Evolutionary conservation across 35 echinoderm and acorn worm species (phyloP), one percentile per base, ranked within the genome.

Genomic region (Ophioderma brevispina): DNA sequence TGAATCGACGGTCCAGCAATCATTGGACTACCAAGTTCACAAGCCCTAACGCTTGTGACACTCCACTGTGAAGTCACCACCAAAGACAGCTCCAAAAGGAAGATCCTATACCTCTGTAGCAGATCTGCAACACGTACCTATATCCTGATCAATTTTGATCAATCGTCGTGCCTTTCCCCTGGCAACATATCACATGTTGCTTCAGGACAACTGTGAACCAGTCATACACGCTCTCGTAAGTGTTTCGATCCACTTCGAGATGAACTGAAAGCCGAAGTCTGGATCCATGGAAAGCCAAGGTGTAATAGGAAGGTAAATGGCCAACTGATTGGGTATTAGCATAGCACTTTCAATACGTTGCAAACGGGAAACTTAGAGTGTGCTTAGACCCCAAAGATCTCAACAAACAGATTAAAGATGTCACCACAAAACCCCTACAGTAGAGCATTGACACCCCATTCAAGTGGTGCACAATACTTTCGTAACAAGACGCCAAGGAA

Each of bases 301-400:
- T 82, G 8, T 19, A 70, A 55, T 35, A 32, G 42, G 23, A 25
- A 36, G 89, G 91, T 0, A 95, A 76, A 14, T 30, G 92, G 49
- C 94, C 94, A 79, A 95, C 94, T 43, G 94, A 95, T 77, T 95
- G 94, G 94, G 85, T 96, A 35, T 84, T n/a, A 87, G 43, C 32
- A 35, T 92, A 38, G 80, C 85, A 32, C 55, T 55, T 37, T 28
- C 37, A n/a, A 37, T 50, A 35, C 83, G 88, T 39, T n/a, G 21
- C 50, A 15, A 96, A 92, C 87, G 90, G 94, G 37, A 88, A 55
- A 89, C 37, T 80, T 55, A 75, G 89, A 21, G 56, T 95, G 37
- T 95, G 86, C 38, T 76, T 89, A 11, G 94, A 92, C 37, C 86
- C 86, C 1, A 92, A 92, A 46, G 86, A 92, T 38, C 28, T 96